Conservation (phyloP, 2,888 invertebrate species). For the Epinotia bilunana region DNA sequence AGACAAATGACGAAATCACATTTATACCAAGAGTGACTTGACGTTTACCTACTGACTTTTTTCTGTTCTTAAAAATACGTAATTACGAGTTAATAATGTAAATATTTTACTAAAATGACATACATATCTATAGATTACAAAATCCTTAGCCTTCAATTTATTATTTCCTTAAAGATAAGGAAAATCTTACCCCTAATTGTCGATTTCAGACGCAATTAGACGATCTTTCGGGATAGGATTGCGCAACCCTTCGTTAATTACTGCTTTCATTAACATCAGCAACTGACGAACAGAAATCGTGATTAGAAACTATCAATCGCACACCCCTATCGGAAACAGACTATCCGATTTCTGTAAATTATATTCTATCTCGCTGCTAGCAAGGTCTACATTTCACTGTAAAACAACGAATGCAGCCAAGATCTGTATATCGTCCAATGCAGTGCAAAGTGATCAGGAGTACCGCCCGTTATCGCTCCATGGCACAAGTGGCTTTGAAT, state of each 20-base stretch:
- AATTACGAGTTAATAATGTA: not conserved
- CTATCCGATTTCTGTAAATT: not conserved
- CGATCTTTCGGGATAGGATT: constrained; percentile 21
- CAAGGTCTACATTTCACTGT: constrained; percentile 1
- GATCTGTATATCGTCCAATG: constrained; percentile 13
- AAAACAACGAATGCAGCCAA: not conserved
- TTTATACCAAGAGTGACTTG: not conserved
- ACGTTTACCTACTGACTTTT: too few species aligned
- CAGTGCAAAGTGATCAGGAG: constrained; percentile 50
- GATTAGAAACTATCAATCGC: constrained; percentile 43
- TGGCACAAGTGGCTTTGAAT: constrained; percentile 54
- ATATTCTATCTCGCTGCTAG: not conserved
- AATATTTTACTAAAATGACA: not conserved
- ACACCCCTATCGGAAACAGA: constrained; percentile 23
- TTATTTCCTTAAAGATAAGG: not conserved
- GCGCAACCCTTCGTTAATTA: constrained; percentile 24
- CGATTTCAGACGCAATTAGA: constrained; percentile 15
- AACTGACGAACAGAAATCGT: constrained; percentile 39
- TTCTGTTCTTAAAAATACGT: too few species aligned
- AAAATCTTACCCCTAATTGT: constrained; percentile 18
- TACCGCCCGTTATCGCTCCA: constrained; percentile 58
- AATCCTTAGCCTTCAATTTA: not conserved
- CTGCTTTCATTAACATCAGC: constrained; percentile 36
- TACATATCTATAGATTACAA: not conserved
- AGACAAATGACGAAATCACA: not conserved